Conservation (phyloP, 2,113 vertebrate genomes). For the Carassius carassius region DNA sequence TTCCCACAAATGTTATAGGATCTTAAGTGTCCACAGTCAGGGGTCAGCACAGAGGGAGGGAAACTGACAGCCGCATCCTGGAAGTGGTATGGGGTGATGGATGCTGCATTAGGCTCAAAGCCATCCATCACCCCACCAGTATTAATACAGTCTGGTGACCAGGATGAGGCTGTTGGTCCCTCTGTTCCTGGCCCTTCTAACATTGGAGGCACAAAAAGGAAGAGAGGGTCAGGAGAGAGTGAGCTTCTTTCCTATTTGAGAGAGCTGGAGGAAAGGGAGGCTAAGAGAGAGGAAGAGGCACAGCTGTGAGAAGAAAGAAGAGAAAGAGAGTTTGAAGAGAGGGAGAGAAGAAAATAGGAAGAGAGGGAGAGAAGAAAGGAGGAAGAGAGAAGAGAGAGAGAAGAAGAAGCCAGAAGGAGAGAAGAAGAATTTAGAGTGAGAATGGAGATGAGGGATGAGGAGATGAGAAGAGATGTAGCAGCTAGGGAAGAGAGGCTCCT, state of each 20-base stretch:
- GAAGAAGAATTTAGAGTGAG: too few species aligned
- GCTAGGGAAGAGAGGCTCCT: too few species aligned
- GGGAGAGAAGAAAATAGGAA: not conserved
- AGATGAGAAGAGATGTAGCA: not conserved
- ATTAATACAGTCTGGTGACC: not conserved
- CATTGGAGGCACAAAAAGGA: not conserved
- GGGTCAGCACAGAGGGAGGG: not conserved
- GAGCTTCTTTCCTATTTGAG: not conserved
- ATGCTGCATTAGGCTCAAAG: not conserved
- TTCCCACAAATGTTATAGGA: not conserved
- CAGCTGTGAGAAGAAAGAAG: not conserved
- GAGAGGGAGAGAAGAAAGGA: too few species aligned
- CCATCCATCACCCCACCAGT: not conserved
- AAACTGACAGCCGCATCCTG: not conserved
- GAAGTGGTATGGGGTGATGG: constrained; percentile 1
- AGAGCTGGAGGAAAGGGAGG: constrained; percentile 2
- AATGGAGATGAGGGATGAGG: too few species aligned
- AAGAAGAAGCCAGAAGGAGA: too few species aligned
- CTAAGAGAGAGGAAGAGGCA: not conserved
- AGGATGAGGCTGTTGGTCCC: not conserved
- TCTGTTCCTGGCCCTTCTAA: not conserved
- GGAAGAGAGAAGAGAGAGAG: too few species aligned
- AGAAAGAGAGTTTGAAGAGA: not conserved
- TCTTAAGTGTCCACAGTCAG: not conserved
- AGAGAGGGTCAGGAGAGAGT: not conserved